Percentiles rank a stretch among this genome's conserved stretches.
Evolutionary conservation across 2,113 vertebrate species (phyloP).

Genomic region (Cephalopholis sonnerati): DNA sequence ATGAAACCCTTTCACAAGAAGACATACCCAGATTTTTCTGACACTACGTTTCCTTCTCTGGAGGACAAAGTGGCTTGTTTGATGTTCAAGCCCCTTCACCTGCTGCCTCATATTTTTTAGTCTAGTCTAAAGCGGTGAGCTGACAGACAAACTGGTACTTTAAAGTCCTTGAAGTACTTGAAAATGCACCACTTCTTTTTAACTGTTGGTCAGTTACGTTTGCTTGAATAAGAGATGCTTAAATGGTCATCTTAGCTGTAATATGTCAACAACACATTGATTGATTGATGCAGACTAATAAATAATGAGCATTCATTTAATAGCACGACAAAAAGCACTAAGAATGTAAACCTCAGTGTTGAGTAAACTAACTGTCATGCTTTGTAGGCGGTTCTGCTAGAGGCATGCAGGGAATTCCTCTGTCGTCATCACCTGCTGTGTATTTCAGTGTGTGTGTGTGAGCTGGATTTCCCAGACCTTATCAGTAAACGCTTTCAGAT

Average conservation of each 20-base stretch:
- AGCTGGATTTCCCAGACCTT: constrained; percentile 9
- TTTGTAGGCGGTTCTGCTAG: neutral
- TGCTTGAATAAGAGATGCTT: too few species aligned
- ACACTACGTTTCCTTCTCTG: too few species aligned
- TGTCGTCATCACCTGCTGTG: neutral
- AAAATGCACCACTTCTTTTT: too few species aligned
- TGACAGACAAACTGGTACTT: too few species aligned
- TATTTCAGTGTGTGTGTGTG: neutral
- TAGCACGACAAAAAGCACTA: neutral
- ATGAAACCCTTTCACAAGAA: too few species aligned
- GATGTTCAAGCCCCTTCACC: too few species aligned
- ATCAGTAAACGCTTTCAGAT: neutral
- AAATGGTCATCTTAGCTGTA: neutral
- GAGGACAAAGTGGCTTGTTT: too few species aligned
- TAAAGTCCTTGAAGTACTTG: too few species aligned
- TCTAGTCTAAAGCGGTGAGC: too few species aligned
- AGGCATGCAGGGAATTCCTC: constrained; percentile 2
- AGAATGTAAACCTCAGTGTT: neutral
- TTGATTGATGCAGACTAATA: neutral
- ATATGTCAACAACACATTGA: neutral
- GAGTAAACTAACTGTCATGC: neutral
- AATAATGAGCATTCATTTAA: neutral
- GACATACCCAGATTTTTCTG: too few species aligned
- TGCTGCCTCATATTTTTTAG: too few species aligned
- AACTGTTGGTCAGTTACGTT: too few species aligned